Conservation (phyloP, 1,140 invertebrate genomes). For the Oryctes rhinoceros region DNA sequence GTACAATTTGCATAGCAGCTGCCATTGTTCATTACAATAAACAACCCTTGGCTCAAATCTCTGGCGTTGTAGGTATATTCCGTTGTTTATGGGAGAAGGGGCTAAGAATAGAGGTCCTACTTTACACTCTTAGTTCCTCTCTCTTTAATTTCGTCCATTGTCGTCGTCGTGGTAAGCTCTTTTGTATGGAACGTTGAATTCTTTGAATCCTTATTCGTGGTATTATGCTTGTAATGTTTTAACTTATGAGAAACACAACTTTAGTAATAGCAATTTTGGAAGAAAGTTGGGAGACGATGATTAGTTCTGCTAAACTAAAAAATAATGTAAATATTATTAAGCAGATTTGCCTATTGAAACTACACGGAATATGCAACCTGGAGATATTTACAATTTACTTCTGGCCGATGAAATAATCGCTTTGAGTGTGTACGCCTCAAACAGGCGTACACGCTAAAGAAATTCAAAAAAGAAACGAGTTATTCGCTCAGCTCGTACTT, state of each 20-base stretch:
- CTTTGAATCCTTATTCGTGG: neutral
- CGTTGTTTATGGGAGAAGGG: slow-evolving; percentile 27
- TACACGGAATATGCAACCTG: too few species aligned
- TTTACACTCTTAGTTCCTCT: neutral
- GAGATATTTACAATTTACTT: too few species aligned
- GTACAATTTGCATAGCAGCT: slow-evolving; percentile 38
- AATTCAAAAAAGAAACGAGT: too few species aligned
- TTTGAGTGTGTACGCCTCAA: too few species aligned
- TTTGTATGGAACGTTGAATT: neutral
- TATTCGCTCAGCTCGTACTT: too few species aligned
- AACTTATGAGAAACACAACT: neutral
- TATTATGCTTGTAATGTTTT: neutral
- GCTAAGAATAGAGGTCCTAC: slow-evolving; percentile 1
- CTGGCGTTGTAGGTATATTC: slow-evolving; percentile 32
- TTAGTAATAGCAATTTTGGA: neutral
- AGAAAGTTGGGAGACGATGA: too few species aligned
- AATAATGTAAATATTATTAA: too few species aligned
- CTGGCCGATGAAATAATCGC: too few species aligned
- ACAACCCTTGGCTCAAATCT: slow-evolving; percentile 39
- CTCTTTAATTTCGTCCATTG: slow-evolving; percentile 5
- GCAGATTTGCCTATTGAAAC: too few species aligned
- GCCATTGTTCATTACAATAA: slow-evolving; percentile 40
- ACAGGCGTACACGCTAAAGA: too few species aligned
- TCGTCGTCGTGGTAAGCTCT: neutral
- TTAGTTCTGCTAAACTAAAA: too few species aligned